phyloP scores from a whole-genome alignment of 1,140 invertebrate genomes.

The Zaprionus inermis region DNA sequence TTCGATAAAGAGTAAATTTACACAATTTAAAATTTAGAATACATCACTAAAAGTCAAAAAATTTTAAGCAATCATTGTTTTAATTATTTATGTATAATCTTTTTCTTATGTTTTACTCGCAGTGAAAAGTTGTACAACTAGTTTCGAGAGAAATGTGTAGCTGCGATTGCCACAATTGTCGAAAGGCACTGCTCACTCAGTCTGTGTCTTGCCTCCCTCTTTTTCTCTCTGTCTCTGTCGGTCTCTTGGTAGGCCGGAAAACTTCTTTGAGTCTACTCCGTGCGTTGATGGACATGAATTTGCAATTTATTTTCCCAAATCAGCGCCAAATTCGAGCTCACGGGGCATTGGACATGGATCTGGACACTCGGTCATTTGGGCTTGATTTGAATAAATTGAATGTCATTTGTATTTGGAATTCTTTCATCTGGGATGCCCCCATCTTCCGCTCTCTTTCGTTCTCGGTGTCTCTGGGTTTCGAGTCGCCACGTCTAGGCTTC shows the following conservation, averaged over 20 bases:
- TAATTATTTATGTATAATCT: too few relatives aligned
- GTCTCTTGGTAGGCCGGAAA: neutral
- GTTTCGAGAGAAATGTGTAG: slow-evolving; percentile 49
- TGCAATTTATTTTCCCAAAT: slow-evolving; percentile 79
- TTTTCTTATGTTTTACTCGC: too few relatives aligned
- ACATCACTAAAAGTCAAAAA: too few relatives aligned
- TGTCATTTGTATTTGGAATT: slow-evolving; percentile 79
- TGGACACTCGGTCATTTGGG: slow-evolving; percentile 43
- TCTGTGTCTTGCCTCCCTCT: neutral
- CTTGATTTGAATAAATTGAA: slow-evolving; percentile 82
- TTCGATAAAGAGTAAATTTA: too few relatives aligned
- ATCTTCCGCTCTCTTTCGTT: neutral
- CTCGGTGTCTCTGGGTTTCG: neutral
- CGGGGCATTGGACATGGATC: slow-evolving; percentile 28
- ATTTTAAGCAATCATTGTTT: too few relatives aligned
- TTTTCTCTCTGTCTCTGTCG: neutral
- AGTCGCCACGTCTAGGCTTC: slow-evolving; percentile 37
- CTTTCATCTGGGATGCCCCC: slow-evolving; percentile 41
- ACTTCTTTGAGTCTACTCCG: slow-evolving; percentile 20
- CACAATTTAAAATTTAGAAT: too few relatives aligned
- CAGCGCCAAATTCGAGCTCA: slow-evolving; percentile 50
- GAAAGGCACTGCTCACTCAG: neutral
- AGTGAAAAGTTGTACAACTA: slow-evolving; percentile 36
- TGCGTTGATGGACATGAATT: slow-evolving; percentile 79
- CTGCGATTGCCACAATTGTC: slow-evolving; percentile 55